Conservation (phyloP, 1,140 invertebrate genomes). For the Phthorimaea operculella region DNA sequence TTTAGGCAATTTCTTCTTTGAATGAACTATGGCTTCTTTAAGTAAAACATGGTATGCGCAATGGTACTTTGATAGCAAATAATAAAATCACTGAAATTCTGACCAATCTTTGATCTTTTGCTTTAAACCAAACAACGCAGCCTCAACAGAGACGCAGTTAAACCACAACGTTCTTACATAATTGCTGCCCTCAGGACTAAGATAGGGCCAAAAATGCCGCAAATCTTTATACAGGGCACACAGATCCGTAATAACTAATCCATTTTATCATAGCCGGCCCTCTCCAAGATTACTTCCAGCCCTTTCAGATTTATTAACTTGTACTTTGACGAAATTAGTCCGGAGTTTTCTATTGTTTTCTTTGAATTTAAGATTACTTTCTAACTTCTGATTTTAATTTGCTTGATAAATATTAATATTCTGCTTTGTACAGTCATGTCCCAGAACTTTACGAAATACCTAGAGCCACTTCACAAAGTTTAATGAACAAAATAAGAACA, state of each 20-base stretch:
- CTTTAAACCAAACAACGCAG: background rate
- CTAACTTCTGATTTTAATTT: too few relatives aligned
- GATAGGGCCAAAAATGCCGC: constrained; percentile 22
- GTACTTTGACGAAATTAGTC: background rate
- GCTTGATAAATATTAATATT: too few relatives aligned
- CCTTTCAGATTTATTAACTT: constrained; percentile 1
- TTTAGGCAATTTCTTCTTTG: too few relatives aligned
- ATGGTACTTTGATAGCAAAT: too few relatives aligned
- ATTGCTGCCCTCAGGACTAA: constrained; percentile 18
- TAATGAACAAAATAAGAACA: too few relatives aligned
- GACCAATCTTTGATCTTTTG: too few relatives aligned
- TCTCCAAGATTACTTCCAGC: background rate
- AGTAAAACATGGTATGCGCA: too few relatives aligned
- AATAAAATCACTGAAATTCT: background rate
- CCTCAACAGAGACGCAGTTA: constrained; percentile 13
- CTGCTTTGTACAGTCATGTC: too few relatives aligned
- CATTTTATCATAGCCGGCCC: constrained; percentile 10
- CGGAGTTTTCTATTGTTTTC: background rate
- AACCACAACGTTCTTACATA: constrained; percentile 14
- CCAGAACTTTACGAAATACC: too few relatives aligned
- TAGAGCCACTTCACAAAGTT: too few relatives aligned
- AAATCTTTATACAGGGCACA: constrained; percentile 19
- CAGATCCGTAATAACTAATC: constrained; percentile 12
- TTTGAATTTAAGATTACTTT: too few relatives aligned
- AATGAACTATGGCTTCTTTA: too few relatives aligned